Evolutionary conservation across 2,113 vertebrate species (phyloP), one percentile per base, ranked within the genome.

Genomic region (Cheilinus undulatus): DNA sequence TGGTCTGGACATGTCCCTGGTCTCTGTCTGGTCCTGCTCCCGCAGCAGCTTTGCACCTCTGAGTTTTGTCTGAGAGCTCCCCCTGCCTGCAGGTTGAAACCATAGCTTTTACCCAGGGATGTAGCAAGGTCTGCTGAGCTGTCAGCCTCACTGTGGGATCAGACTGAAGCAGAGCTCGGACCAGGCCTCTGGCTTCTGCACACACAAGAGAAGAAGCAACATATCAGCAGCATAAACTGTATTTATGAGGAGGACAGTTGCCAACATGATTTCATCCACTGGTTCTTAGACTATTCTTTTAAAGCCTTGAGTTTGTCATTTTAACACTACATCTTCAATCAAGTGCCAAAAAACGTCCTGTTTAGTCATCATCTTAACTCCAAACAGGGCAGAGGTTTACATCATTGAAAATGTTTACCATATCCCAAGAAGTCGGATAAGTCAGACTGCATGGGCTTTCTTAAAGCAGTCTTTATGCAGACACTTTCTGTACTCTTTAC

Each of bases 41-140:
- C n/a, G 56, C 13, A 7, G 26, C 24, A 22, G 19, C 53, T 11
- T 22, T 13, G 34, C 14, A 57, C 22, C 26, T 73, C 49, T 64
- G 69, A 57, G 52, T 22, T 69, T 66, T 87, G 53, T 88, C 64
- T 61, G 54, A 91, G 84, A 45, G 90, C 73, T 19, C 93, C 90
- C 73, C 87, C 93, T 85, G 95, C 91, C 66, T 91, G 94, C 45
- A 92, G 36, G 56, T 57, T 77, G 32, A 67, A 85, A 59, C 66
- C 92, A 88, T 94, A 85, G 80, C 88, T 82, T 93, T 94, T 70
- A 99, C 94, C 97, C 97, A 99, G 22, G 92, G 92, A 58, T 99
- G 96, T 84, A 94, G 93, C 56, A 96, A 91, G 1, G 96, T 96
- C 73, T 96, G 93, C 24, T 91, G 89, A 38, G 97, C 96, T 0